Base-by-base conservation (phyloP, 1,140 invertebrate genomes). In the Amphibalanus amphitrite region DNA sequence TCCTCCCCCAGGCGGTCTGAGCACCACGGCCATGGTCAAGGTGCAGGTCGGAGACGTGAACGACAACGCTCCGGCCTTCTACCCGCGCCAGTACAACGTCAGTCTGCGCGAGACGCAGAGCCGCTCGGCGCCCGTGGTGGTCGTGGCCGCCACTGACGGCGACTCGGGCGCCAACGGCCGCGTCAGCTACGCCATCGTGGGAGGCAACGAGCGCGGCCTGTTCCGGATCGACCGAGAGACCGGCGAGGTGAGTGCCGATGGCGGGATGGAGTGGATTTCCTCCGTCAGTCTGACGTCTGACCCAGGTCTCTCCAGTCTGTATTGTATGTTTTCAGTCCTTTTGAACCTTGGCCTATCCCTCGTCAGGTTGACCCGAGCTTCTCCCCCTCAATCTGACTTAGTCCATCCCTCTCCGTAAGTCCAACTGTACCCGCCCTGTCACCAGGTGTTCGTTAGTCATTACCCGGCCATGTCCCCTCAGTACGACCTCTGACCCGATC, bases 31-130 rank as follows among this genome's bases (percentile, higher is more conserved):
- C 13, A 93, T 94, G 82, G 89, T 97, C 6, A 91, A 92, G 78
- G 89, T 98, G 70, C 88, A 92, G 80, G 84, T 97, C 67, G 87
- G 88, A 28, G 94, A 97, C 81, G 88, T 95, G 68, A 97, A 98
- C 81, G 94, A 98, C 83, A 97, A 97, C 81, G 84, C 85, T 4
- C 95, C 94, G 0, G 85, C 88, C 29, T 97, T 97, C 82, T 87
- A 89, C 77, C 90, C 92, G 15, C 84, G 84, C 20, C 87, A 89
- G 76, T 94, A 95, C 83, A 94, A 93, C 79, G 90, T 94, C 20
- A 93, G 90, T 40, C 78, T 95, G 73, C 84, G 87, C 59, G 89
- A 89, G 74, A 78, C 81, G 29, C 73, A 79, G 6, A 78, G 80
- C 0, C 79, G 78, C 26, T 72, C 72, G 0, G 82, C 84, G 3